Percentiles rank a stretch among this genome's conserved stretches.
These are phyloP conservation scores for Agelas oroides DNA, from an alignment of 37 sponge, comb jelly and placozoan species.

Conservation along the genomic window DNA sequence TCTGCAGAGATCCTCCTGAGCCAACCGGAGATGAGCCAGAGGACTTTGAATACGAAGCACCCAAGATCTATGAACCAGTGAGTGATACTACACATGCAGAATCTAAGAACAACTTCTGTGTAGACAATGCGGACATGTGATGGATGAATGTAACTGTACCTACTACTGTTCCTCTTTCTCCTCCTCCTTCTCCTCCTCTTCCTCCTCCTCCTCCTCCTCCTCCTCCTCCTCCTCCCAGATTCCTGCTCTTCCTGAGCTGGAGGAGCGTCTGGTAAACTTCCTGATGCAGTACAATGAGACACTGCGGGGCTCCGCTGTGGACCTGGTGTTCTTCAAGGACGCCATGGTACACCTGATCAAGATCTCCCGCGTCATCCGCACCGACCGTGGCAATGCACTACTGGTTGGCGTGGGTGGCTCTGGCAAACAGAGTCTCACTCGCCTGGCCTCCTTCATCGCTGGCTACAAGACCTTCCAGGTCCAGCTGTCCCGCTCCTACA, in stretches of 20 bases:
- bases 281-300: conserved; percentile 96
- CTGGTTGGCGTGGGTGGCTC: conserved; percentile 99
- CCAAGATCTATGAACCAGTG: conserved; percentile 97
- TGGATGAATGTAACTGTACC: no score
- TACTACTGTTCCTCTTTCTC: no score
- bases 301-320: conserved; percentile 97
- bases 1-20: conserved; percentile 91
- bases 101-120: no score
- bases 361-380: conserved; percentile 98
- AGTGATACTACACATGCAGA: no score
- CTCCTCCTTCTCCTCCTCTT: no score
- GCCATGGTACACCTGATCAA: conserved; percentile 97
- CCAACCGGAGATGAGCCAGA: conserved; percentile 97
- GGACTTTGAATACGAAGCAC: conserved; percentile 92
- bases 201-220: no score
- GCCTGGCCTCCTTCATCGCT: conserved; percentile 98
- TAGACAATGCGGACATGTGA: no score
- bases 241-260: conserved; percentile 72
- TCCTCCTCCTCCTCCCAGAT: conserved; percentile 68
- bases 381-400: conserved; percentile 94
- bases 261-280: conserved; percentile 80
- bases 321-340: conserved; percentile 99
- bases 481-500: conserved; percentile 95
- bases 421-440: conserved; percentile 99
- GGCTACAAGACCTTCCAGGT: conserved; percentile 99